These are phyloP conservation scores for Aquatica leii DNA, from an alignment of 2,888 invertebrate genomes.

Conservation along the genomic window DNA sequence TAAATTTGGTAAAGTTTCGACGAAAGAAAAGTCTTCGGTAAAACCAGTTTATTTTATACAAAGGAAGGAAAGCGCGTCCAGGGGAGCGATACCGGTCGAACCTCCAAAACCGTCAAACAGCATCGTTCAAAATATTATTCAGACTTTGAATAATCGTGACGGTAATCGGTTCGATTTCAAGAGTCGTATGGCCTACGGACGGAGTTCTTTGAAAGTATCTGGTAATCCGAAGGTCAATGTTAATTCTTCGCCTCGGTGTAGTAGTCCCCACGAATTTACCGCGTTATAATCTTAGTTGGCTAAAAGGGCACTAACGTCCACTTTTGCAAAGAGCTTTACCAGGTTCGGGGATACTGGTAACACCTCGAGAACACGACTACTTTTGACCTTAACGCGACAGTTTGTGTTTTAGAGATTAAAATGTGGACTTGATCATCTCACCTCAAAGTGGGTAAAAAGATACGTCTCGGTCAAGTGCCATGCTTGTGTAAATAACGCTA, in stretches of 20 bases:
- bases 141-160: constrained; percentile 56
- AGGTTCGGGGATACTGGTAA: too few species aligned
- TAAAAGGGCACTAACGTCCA: too few species aligned
- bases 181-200: constrained; percentile 51
- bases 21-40: constrained; percentile 10
- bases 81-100: neutral
- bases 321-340: too few species aligned
- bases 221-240: constrained; percentile 50
- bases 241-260: constrained; percentile 33
- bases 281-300: too few species aligned
- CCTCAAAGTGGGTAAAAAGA: too few species aligned
- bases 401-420: too few species aligned
- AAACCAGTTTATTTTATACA: constrained; percentile 14
- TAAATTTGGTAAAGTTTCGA: constrained; percentile 10
- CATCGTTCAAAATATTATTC: constrained; percentile 57
- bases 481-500: too few species aligned
- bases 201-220: constrained; percentile 55
- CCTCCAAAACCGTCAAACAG: constrained; percentile 38
- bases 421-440: too few species aligned
- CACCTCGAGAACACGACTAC: too few species aligned
- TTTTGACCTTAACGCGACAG: too few species aligned
- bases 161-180: constrained; percentile 48
- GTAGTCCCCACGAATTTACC: constrained; percentile 49
- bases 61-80: neutral
- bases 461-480: too few species aligned